Evolutionary conservation across 2,113 vertebrate genomes (phyloP).

Genomic region (Tautogolabrus adspersus): DNA sequence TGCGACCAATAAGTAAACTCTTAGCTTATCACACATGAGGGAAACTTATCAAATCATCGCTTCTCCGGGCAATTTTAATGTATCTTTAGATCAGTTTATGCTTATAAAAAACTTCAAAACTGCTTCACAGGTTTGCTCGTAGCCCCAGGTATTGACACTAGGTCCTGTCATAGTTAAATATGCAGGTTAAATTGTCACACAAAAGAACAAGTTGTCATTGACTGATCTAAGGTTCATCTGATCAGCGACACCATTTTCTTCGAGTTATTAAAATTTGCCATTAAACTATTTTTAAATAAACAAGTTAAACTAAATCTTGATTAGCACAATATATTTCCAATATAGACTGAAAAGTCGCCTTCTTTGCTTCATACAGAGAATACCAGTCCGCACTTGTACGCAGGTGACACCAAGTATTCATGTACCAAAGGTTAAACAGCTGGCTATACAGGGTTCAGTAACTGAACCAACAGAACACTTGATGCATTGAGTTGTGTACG

Average conservation of each 20-base stretch:
- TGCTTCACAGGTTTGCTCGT: neutral
- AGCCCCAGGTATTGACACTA: conserved; percentile 28
- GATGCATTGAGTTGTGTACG: conserved; percentile 22
- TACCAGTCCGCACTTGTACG: neutral
- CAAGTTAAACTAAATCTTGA: neutral
- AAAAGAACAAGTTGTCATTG: neutral
- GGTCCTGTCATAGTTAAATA: neutral
- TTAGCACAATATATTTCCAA: neutral
- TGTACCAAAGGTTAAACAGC: conserved; percentile 47
- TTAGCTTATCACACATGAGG: conserved; percentile 26
- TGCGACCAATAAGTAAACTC: neutral
- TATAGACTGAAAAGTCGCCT: neutral
- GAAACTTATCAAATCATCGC: neutral
- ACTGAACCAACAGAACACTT: conserved; percentile 24
- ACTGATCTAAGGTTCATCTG: neutral
- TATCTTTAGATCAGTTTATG: neutral
- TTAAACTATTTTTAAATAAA: neutral
- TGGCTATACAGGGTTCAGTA: conserved; percentile 15
- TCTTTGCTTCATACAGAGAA: neutral
- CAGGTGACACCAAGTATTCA: conserved; percentile 14
- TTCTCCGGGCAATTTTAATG: neutral
- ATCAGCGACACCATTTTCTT: neutral
- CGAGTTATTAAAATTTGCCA: neutral
- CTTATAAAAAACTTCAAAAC: neutral
- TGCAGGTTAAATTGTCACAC: neutral